Evolutionary conservation across 2,888 invertebrate species (phyloP).

Genomic region (Napeogenes inachia): DNA sequence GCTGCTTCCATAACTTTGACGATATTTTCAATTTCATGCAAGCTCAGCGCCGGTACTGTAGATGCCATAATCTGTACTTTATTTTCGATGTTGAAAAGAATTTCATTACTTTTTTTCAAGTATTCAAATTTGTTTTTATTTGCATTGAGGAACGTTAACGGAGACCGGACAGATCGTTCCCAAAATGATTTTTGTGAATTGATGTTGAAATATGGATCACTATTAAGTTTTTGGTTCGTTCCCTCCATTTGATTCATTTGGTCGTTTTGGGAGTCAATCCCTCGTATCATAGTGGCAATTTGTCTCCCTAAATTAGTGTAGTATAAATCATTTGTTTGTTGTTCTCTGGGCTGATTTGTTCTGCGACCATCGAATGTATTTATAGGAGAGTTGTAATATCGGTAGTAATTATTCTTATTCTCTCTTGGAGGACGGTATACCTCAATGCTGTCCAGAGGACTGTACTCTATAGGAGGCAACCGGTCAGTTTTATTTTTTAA

Average conservation of each 20-base stretch:
- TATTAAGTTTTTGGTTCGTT: conserved; percentile 29
- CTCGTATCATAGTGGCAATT: conserved; percentile 62
- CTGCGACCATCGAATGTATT: conserved; percentile 24
- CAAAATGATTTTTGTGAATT: conserved; percentile 55
- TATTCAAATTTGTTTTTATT: conserved; percentile 38
- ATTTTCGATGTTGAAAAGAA: conserved; percentile 58
- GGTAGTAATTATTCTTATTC: conserved; percentile 18
- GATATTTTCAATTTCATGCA: conserved; percentile 61
- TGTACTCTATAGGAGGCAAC: conserved; percentile 31
- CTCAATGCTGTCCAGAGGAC: conserved; percentile 29
- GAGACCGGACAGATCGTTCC: conserved; percentile 65
- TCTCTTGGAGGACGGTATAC: conserved; percentile 19
- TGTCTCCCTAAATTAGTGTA: conserved; percentile 61
- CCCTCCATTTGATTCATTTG: conserved; percentile 46
- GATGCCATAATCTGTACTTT: conserved; percentile 51
- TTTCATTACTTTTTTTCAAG: conserved; percentile 48
- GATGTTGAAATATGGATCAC: conserved; percentile 45
- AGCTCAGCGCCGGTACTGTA: conserved; percentile 43
- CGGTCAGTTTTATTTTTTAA: conserved; percentile 37
- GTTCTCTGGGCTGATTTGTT: conserved; percentile 27
- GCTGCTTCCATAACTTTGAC: conserved; percentile 46
- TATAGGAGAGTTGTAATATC: conserved; percentile 22
- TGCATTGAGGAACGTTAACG: conserved; percentile 37
- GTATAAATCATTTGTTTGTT: conserved; percentile 45
- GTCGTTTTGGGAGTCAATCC: conserved; percentile 43